phyloP scores from a whole-genome alignment of 1,140 invertebrate species.

The Bombus huntii region DNA sequence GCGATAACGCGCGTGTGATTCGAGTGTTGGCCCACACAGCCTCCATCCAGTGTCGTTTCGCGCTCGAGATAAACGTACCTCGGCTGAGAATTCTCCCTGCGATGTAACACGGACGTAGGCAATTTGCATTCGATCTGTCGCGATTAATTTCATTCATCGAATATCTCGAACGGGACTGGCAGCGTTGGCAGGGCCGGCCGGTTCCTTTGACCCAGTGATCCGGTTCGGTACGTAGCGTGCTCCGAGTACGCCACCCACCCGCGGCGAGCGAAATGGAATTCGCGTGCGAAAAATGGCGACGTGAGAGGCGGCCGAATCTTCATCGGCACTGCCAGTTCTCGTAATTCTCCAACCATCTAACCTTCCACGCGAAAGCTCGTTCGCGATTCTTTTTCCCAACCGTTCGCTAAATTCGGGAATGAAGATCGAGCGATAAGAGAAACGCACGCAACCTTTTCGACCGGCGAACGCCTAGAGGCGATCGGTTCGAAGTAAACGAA shows the following conservation, averaged over 20 bases:
- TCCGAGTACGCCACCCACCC: constrained; percentile 10
- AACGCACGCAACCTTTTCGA: not conserved
- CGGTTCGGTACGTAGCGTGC: constrained; percentile 35
- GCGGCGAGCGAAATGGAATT: constrained; percentile 16
- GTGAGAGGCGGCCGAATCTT: constrained; percentile 22
- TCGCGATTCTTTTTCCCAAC: too few species aligned
- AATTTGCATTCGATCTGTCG: not conserved
- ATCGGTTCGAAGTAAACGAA: not conserved
- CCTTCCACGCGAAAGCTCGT: too few species aligned
- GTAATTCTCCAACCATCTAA: not conserved
- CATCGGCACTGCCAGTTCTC: not conserved
- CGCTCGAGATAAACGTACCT: not conserved
- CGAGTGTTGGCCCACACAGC: not conserved
- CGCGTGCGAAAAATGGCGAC: constrained; percentile 50
- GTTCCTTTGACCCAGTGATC: constrained; percentile 57
- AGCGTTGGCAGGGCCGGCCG: not conserved
- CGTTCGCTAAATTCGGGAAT: too few species aligned
- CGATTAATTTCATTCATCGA: not conserved
- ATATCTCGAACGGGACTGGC: not conserved
- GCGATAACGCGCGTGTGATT: not conserved
- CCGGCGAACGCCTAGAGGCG: not conserved
- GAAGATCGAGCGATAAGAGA: not conserved
- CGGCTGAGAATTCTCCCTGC: not conserved
- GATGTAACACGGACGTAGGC: not conserved
- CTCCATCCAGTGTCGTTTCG: too few species aligned